phyloP scores from a whole-genome alignment of 2,888 invertebrate species.

The Drosophila maculinotata region DNA sequence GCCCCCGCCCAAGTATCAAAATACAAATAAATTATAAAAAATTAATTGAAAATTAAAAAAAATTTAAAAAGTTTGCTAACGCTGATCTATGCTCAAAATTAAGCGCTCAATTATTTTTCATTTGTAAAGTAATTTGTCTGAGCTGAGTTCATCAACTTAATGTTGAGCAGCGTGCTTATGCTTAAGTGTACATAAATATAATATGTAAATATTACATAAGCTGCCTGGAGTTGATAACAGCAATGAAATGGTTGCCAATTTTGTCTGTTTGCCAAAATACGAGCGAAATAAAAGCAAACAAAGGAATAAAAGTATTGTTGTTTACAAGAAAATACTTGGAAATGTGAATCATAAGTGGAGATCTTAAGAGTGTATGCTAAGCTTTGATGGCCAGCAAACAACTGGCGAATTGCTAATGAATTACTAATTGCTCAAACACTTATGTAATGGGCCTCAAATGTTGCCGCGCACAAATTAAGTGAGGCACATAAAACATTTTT shows the following conservation, averaged over 20 bases:
- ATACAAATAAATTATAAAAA: constrained; percentile 4
- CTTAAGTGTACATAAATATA: not conserved
- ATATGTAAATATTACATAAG: constrained; percentile 45
- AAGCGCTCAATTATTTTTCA: not conserved
- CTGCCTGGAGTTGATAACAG: constrained; percentile 1
- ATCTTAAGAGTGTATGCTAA: constrained; percentile 17
- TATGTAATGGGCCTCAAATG: constrained; percentile 62
- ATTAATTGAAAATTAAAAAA: constrained; percentile 31
- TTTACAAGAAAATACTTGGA: constrained; percentile 11
- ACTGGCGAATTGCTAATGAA: constrained; percentile 57
- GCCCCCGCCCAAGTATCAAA: not conserved
- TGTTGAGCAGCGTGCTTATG: not conserved
- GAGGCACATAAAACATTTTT: constrained; percentile 56
- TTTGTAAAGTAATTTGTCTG: not conserved
- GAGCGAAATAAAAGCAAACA: constrained; percentile 28
- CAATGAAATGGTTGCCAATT: constrained; percentile 25
- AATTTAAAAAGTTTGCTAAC: not conserved
- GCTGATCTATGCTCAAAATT: not conserved
- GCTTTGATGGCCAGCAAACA: constrained; percentile 40
- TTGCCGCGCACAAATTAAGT: constrained; percentile 51
- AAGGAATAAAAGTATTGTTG: constrained; percentile 15
- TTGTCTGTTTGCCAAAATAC: constrained; percentile 23
- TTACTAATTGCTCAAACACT: constrained; percentile 65
- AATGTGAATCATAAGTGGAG: constrained; percentile 13
- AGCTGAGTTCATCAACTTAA: too few relatives aligned